Conservation (phyloP, 2,888 invertebrate species). For the Nomada fabriciana region DNA sequence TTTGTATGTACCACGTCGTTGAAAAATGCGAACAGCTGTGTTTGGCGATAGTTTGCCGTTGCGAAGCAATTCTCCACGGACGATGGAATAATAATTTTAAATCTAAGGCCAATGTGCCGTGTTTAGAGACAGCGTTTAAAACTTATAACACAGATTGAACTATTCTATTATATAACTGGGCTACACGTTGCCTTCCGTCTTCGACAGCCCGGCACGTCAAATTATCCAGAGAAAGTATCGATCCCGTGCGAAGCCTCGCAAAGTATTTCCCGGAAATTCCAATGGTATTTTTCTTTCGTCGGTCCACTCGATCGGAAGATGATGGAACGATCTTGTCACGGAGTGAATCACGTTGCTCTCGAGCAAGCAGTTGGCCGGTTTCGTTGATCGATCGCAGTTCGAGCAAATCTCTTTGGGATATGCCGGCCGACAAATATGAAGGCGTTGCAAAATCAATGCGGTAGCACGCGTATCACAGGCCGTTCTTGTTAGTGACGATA, state of each 20-base stretch:
- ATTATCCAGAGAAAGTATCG: slow-evolving; percentile 22
- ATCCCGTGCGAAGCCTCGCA: background rate
- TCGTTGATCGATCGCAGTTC: slow-evolving; percentile 50
- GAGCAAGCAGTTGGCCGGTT: slow-evolving; percentile 32
- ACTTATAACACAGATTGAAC: background rate
- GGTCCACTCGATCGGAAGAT: slow-evolving; percentile 30
- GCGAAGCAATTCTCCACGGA: too few species aligned
- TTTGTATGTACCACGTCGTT: too few species aligned
- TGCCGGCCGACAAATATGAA: slow-evolving; percentile 49
- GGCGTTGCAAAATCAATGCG: slow-evolving; percentile 50
- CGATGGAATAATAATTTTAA: too few species aligned
- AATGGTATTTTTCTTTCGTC: slow-evolving; percentile 7
- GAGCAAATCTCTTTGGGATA: slow-evolving; percentile 28
- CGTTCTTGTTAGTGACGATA: slow-evolving; percentile 55
- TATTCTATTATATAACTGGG: background rate
- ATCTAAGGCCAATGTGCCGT: too few species aligned
- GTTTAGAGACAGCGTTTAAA: too few species aligned
- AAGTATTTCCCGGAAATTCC: slow-evolving; percentile 16
- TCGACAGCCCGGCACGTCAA: background rate
- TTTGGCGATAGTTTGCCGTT: background rate
- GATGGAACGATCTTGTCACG: slow-evolving; percentile 50
- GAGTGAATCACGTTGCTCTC: slow-evolving; percentile 37
- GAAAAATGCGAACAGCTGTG: background rate
- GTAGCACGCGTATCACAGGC: slow-evolving; percentile 5
- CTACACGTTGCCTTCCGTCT: too few species aligned